Evolutionary conservation across 2,113 vertebrate genomes (phyloP), one percentile per base, ranked within the genome.

Genomic region (Melanerpes aurifrons): DNA sequence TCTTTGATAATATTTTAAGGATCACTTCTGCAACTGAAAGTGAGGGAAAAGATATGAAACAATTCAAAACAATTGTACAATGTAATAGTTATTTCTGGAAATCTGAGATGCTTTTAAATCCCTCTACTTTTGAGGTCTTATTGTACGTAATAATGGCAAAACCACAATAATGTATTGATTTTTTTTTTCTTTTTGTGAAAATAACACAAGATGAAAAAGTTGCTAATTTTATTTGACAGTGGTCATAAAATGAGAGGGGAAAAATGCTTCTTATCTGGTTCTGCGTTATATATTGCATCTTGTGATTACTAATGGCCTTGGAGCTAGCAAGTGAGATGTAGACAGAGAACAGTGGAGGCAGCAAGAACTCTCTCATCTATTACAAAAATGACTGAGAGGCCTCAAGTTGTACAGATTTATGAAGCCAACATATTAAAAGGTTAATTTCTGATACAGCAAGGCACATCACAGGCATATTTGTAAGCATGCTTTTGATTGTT

Each of bases 271-370:
- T 85, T 57, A 48, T 69, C 25, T 76, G 18, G 4, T 92, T 85
- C 35, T 70, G 8, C 58, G 32, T 74, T 93, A 29, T 5, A 11
- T 62, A 35, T 83, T 89, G 11, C 29, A 54, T 66, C 26, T 25
- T 73, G 26, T 56, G 40, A 68, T 47, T 87, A 22, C 59, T 75
- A 68, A 22, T 1, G 3, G n/a, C 18, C 21, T 80, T 61, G 43
- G 57, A 91, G 68, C 47, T 61, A 87, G 43, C 31, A 70, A 89
- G n/a, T 37, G 25, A 10, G 48, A 91, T 84, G 37, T 21, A 86
- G 82, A 70, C 13, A 64, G 45, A 66, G 31, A 91, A 91, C 61
- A 79, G 62, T n/a, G 89, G 81, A 93, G 71, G 54, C 84, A 94
- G 67, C 62, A 82, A 90, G 45, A 87, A 15, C 18, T 66, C 29